A percentile compares a stretch with the other conserved stretches of the same genome.
Evolutionary conservation across 2,888 invertebrate genomes (phyloP).

Genomic region (Phragmatobia fuliginosa): DNA sequence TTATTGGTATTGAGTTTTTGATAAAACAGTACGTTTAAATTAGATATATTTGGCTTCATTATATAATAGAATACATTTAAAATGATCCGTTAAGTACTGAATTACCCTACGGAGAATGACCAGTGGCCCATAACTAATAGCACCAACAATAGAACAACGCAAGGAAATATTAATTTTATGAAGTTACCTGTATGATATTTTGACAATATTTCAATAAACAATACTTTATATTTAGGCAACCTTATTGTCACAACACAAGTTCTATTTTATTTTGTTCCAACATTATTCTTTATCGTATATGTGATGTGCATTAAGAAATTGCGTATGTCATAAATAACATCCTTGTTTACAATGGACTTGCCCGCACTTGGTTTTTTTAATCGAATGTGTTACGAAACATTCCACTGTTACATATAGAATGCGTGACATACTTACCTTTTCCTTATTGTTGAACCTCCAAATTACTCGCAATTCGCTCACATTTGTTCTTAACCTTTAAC

Average conservation of each 20-base stretch:
- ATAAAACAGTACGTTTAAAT: too few species aligned
- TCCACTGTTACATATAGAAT: conserved; percentile 17
- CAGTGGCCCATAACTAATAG: not conserved
- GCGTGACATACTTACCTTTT: conserved; percentile 35
- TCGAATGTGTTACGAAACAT: conserved; percentile 13
- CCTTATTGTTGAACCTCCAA: conserved; percentile 34
- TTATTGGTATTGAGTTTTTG: too few species aligned
- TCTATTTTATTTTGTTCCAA: not conserved
- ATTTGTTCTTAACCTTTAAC: conserved; percentile 32
- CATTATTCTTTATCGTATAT: not conserved
- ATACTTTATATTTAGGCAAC: not conserved
- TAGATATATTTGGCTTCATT: not conserved
- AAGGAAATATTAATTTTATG: too few species aligned
- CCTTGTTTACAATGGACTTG: not conserved
- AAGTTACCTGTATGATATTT: too few species aligned
- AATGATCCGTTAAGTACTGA: too few species aligned
- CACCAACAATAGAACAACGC: not conserved
- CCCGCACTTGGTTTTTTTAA: not conserved
- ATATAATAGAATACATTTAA: too few species aligned
- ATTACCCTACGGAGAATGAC: not conserved
- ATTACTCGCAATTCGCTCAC: conserved; percentile 37
- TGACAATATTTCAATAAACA: not conserved
- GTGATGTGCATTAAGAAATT: not conserved
- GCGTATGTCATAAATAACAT: not conserved
- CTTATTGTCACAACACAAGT: not conserved